A percentile compares a stretch with the other conserved stretches of the same genome.
Conservation (phyloP, 2,797 vertebrate genomes). For the Phrynocephalus guinanensis region DNA sequence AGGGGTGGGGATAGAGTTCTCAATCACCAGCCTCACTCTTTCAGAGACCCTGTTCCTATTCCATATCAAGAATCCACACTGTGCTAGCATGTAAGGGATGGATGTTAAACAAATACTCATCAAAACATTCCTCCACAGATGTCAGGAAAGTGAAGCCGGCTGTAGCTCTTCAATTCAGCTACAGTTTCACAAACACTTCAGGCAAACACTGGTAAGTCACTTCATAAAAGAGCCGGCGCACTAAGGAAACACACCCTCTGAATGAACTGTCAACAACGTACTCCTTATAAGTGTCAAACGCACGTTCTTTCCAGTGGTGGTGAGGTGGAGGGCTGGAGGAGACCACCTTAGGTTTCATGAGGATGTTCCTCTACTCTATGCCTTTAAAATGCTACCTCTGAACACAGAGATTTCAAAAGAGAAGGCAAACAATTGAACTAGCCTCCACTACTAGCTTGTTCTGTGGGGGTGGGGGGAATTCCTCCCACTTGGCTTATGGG, state of each 20-base stretch:
- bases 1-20: background rate
- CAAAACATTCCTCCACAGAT: background rate
- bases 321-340: background rate
- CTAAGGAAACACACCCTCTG: background rate
- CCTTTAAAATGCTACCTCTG: no score
- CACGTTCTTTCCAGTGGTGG: background rate
- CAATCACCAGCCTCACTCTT: background rate
- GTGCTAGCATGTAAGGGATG: no score
- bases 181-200: background rate
- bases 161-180: background rate
- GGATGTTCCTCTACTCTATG: no score
- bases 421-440: no score
- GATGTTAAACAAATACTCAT: background rate
- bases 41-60: background rate
- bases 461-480: no score
- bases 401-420: no score
- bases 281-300: background rate
- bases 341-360: background rate
- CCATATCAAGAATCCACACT: background rate
- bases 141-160: background rate
- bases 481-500: no score
- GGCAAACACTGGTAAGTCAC: background rate
- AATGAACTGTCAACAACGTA: background rate
- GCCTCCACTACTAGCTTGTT: no score
- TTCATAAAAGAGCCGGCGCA: background rate